Conservation (phyloP, 2,888 invertebrate species). For the Limnephilus rhombicus region DNA sequence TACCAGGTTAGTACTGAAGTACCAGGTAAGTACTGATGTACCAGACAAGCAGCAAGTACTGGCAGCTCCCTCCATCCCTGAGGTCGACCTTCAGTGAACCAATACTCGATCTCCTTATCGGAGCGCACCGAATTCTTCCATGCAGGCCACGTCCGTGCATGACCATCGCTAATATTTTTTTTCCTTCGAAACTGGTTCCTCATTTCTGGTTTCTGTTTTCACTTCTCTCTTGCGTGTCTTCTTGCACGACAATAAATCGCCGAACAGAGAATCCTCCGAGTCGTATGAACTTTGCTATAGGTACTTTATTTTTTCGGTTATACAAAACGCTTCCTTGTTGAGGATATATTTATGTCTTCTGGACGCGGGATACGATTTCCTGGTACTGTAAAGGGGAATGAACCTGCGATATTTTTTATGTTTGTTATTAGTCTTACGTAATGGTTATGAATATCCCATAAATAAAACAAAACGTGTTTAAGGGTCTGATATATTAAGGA, state of each 20-base stretch:
- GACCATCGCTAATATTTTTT: slow-evolving; percentile 60
- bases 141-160: slow-evolving; percentile 47
- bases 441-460: slow-evolving; percentile 59
- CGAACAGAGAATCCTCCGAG: slow-evolving; percentile 41
- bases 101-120: slow-evolving; percentile 45
- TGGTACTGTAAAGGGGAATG: slow-evolving; percentile 55
- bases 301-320: slow-evolving; percentile 56
- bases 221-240: slow-evolving; percentile 60
- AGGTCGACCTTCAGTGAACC: slow-evolving; percentile 45
- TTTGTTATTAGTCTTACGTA: slow-evolving; percentile 64
- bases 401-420: slow-evolving; percentile 60
- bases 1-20: not conserved
- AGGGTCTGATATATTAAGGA: slow-evolving; percentile 44
- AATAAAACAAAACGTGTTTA: slow-evolving; percentile 55
- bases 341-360: slow-evolving; percentile 60
- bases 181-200: slow-evolving; percentile 56
- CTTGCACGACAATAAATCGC: slow-evolving; percentile 61
- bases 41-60: not conserved
- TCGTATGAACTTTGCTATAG: slow-evolving; percentile 38
- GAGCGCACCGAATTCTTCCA: slow-evolving; percentile 40
- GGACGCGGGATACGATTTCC: slow-evolving; percentile 54
- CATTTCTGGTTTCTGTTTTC: slow-evolving; percentile 62
- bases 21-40: not conserved
- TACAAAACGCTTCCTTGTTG: slow-evolving; percentile 63
- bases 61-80: slow-evolving; percentile 37